Percentiles rank a stretch among this genome's conserved stretches.
These are phyloP conservation scores for Boloria euphrosyne DNA, from an alignment of 2,888 invertebrate genomes.

Conservation along the genomic window DNA sequence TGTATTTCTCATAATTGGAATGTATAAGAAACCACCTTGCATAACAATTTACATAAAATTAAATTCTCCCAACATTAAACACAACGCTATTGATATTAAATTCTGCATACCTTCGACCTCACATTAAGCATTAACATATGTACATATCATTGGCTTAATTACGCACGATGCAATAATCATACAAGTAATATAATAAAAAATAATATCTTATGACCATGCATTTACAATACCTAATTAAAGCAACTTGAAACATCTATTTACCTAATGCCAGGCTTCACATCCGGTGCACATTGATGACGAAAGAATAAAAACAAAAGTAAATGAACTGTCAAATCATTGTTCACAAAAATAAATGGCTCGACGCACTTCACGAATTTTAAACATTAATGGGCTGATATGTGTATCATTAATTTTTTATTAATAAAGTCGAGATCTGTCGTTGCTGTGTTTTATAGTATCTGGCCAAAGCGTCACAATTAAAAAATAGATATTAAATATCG, in stretches of 20 bases:
- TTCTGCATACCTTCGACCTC: slow-evolving; percentile 23
- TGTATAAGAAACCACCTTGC: slow-evolving; percentile 59
- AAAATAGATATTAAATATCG: slow-evolving; percentile 37
- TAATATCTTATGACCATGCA: slow-evolving; percentile 14
- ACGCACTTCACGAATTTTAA: slow-evolving; percentile 44
- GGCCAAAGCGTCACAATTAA: slow-evolving; percentile 43
- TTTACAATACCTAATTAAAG: slow-evolving; percentile 5
- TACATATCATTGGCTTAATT: slow-evolving; percentile 28
- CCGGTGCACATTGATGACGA: slow-evolving; percentile 36
- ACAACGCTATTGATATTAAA: slow-evolving; percentile 55
- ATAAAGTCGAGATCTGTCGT: slow-evolving; percentile 43
- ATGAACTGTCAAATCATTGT: slow-evolving; percentile 42
- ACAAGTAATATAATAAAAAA: slow-evolving; percentile 16
- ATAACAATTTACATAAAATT: slow-evolving; percentile 64
- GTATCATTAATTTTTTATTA: slow-evolving; percentile 45
- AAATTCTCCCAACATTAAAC: slow-evolving; percentile 59
- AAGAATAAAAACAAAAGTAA: slow-evolving; percentile 34
- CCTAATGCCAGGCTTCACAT: slow-evolving; percentile 39
- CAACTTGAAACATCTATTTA: slow-evolving; percentile 25
- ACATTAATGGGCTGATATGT: slow-evolving; percentile 42
- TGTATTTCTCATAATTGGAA: slow-evolving; percentile 65
- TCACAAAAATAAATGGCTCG: slow-evolving; percentile 38
- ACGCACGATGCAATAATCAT: slow-evolving; percentile 8
- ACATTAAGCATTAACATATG: slow-evolving; percentile 30
- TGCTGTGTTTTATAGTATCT: slow-evolving; percentile 44